These are phyloP conservation scores for Netelia inedita DNA, from an alignment of 2,888 invertebrate genomes.

Conservation along the genomic window DNA sequence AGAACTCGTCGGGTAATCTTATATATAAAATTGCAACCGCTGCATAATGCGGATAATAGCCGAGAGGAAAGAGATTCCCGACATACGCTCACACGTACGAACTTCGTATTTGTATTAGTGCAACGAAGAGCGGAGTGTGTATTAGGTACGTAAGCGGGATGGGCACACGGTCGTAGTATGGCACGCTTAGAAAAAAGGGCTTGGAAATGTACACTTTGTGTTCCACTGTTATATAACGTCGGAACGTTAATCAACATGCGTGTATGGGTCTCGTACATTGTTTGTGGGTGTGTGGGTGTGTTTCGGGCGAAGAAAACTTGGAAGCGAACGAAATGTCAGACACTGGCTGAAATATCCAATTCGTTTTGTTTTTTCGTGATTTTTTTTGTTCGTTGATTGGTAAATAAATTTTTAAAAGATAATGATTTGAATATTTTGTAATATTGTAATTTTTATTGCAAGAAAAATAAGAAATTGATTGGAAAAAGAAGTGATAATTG, in stretches of 20 bases:
- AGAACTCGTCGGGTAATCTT: conserved; percentile 70
- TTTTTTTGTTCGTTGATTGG: too few relatives aligned
- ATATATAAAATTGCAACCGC: conserved; percentile 69
- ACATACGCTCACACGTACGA: conserved; percentile 20
- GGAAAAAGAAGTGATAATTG: background rate
- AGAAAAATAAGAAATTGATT: background rate
- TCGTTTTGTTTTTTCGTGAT: background rate
- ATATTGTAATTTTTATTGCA: background rate
- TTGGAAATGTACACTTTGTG: background rate
- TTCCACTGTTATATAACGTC: background rate
- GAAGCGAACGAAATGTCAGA: background rate
- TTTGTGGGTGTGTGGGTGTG: background rate
- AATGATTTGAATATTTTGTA: background rate
- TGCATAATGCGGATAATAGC: conserved; percentile 62
- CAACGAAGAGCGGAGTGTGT: background rate
- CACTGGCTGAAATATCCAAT: background rate
- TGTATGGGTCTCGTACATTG: background rate
- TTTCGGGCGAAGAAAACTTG: too few relatives aligned
- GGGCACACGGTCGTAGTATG: background rate
- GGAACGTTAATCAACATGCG: background rate
- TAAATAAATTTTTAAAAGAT: too few relatives aligned
- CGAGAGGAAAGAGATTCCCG: conserved; percentile 12
- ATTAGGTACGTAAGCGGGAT: conserved; percentile 11
- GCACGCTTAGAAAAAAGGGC: conserved; percentile 25
- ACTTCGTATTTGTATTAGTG: background rate